Percentiles rank a stretch among this genome's conserved stretches.
phyloP scores from a whole-genome alignment of 2,888 invertebrate genomes.

The Operophtera brumata region DNA sequence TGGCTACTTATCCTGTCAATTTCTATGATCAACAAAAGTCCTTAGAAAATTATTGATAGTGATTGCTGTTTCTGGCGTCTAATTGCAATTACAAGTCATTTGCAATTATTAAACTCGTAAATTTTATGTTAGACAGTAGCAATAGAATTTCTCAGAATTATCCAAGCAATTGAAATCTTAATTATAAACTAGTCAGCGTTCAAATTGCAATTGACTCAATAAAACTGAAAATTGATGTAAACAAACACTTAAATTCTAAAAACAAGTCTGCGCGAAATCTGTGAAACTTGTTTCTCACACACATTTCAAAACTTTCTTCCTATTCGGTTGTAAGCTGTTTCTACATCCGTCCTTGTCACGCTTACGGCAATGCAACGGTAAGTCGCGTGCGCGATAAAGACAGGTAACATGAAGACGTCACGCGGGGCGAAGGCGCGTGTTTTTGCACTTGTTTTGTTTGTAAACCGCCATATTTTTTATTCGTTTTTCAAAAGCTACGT shows the following conservation, averaged over 20 bases:
- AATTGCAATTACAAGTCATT: conserved; percentile 21
- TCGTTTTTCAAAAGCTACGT: conserved; percentile 70
- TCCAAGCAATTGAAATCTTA: background rate
- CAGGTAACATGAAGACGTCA: conserved; percentile 77
- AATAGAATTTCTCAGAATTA: background rate
- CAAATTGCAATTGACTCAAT: conserved; percentile 7
- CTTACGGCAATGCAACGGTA: conserved; percentile 37
- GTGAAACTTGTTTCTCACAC: conserved; percentile 74
- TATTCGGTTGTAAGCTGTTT: conserved; percentile 56
- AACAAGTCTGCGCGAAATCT: conserved; percentile 73
- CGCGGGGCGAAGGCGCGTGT: conserved; percentile 75
- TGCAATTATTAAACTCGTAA: conserved; percentile 16
- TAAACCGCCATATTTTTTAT: conserved; percentile 49
- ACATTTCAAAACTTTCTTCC: conserved; percentile 77
- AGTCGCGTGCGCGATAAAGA: conserved; percentile 62
- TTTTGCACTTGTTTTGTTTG: conserved; percentile 79
- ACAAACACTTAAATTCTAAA: conserved; percentile 51
- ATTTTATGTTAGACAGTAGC: conserved; percentile 12
- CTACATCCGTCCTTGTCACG: conserved; percentile 55
- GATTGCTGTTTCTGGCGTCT: conserved; percentile 15
- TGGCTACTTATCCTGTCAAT: conserved; percentile 28
- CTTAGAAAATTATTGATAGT: conserved; percentile 17
- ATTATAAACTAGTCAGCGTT: conserved; percentile 1
- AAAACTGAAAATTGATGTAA: conserved; percentile 40
- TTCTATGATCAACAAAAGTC: conserved; percentile 23